Base-by-base conservation (phyloP, 2,797 vertebrate genomes). In the Toxotes lorentzi region DNA sequence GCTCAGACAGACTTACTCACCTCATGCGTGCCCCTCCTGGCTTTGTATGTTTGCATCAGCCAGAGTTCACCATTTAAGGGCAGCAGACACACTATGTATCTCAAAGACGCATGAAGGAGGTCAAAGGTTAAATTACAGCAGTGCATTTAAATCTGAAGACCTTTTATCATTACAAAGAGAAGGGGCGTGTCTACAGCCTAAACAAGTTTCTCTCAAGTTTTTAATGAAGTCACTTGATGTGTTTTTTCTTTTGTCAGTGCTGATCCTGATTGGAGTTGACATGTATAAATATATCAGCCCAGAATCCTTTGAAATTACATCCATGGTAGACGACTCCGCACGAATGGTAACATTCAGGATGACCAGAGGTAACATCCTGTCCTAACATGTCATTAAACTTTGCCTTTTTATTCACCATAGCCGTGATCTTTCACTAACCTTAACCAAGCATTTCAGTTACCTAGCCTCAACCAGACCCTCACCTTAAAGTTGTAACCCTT, bases 1-100 rank as follows among this genome's bases (percentile, higher is more conserved):
- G 88, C 83, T 64, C 71, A 76, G 75, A 68, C 65, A 68, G 76
- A 87, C 71, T 61, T 58, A 78, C 56, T 80, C 82, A 73, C 66
- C 60, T 63, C 63, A 70, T 78, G 70, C 47, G 17, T 0, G 41
- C 70, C 61, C 56, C 53, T 76, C 58, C 17, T 47, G 67, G 47
- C 57, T 87, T 53, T 76, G 40, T 50, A 2, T 59, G 78, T 84
- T 76, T 56, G 71, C 69, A 38, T 27, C 64, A 59, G 47, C 27
- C 68, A 61, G 11, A 77, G 70, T 68, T 90, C 68, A 79, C 8
- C 56, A 2, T 81, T 51, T 45, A 59, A 56, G 78, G 48, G 61
- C 53, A 27, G 56, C 45, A 56, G 58, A 60, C 64, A 48, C 21
- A 17, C 35, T 48, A 38, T 59, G 59, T 14, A 54, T 74, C 53